These are phyloP conservation scores for Bombus cullumanus DNA, from an alignment of 1,140 invertebrate genomes.

Conservation along the genomic window DNA sequence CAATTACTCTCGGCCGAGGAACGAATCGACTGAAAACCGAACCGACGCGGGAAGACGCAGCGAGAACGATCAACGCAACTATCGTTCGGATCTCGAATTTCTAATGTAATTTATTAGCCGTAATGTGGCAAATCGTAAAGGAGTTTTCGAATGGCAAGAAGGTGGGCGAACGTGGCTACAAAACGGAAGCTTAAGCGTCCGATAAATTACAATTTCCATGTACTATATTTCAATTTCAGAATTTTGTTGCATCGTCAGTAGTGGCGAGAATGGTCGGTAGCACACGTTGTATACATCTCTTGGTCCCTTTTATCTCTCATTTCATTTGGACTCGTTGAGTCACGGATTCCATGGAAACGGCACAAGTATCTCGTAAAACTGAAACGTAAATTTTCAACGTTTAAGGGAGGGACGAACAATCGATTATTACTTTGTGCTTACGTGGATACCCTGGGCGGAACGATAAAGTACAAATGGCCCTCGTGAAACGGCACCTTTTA, in stretches of 20 bases:
- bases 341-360: slow-evolving; percentile 26
- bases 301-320: neutral
- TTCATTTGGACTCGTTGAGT: slow-evolving; percentile 2
- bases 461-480: slow-evolving; percentile 63
- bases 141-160: neutral
- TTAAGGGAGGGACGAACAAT: slow-evolving; percentile 64
- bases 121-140: slow-evolving; percentile 34
- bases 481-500: slow-evolving; percentile 70
- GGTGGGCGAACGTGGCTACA: neutral
- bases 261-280: neutral
- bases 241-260: slow-evolving; percentile 22
- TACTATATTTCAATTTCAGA: slow-evolving; percentile 48
- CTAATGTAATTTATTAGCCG: slow-evolving; percentile 46
- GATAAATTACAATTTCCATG: slow-evolving; percentile 53
- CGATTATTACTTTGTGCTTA: slow-evolving; percentile 71
- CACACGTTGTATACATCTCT: neutral
- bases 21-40: neutral
- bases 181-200: slow-evolving; percentile 52
- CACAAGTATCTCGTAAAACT: slow-evolving; percentile 67
- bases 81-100: neutral
- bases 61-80: no score
- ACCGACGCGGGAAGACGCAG: neutral
- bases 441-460: slow-evolving; percentile 52
- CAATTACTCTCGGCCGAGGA: neutral
- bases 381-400: slow-evolving; percentile 74